Percentiles rank a stretch among this genome's conserved stretches.
These are phyloP conservation scores for Asbolus verrucosus DNA, from an alignment of 1,140 invertebrate genomes.

Conservation along the genomic window DNA sequence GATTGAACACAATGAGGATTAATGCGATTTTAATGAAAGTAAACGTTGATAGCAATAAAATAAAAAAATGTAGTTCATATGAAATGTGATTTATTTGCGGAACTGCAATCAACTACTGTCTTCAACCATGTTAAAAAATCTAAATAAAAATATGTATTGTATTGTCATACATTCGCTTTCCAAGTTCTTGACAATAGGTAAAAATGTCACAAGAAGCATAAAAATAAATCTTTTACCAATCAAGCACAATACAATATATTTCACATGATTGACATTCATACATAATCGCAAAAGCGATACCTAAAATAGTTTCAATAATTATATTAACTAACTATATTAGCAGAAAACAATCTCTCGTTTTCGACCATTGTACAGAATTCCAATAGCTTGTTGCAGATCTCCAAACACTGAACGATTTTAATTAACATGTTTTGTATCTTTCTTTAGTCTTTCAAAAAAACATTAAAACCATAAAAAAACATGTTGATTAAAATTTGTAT, in stretches of 20 bases:
- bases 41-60: conserved; percentile 19
- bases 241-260: conserved; percentile 49
- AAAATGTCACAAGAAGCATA: conserved; percentile 41
- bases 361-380: conserved; percentile 33
- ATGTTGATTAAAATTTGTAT: conserved; percentile 52
- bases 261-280: conserved; percentile 48
- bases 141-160: conserved; percentile 43
- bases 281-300: conserved; percentile 49
- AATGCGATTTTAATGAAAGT: no score
- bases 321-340: conserved; percentile 37
- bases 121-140: conserved; percentile 45
- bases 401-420: conserved; percentile 40
- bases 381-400: conserved; percentile 38
- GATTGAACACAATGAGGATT: no score
- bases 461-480: conserved; percentile 36
- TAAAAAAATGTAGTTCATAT: conserved; percentile 32
- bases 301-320: conserved; percentile 42
- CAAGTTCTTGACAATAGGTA: conserved; percentile 20
- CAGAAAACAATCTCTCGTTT: conserved; percentile 32
- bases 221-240: conserved; percentile 47
- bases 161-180: conserved; percentile 33
- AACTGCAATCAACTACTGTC: conserved; percentile 45
- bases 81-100: conserved; percentile 46
- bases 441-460: conserved; percentile 28
- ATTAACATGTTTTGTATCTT: conserved; percentile 43